Base-by-base conservation (phyloP, 1,140 invertebrate species). In the Drosophila bocqueti region DNA sequence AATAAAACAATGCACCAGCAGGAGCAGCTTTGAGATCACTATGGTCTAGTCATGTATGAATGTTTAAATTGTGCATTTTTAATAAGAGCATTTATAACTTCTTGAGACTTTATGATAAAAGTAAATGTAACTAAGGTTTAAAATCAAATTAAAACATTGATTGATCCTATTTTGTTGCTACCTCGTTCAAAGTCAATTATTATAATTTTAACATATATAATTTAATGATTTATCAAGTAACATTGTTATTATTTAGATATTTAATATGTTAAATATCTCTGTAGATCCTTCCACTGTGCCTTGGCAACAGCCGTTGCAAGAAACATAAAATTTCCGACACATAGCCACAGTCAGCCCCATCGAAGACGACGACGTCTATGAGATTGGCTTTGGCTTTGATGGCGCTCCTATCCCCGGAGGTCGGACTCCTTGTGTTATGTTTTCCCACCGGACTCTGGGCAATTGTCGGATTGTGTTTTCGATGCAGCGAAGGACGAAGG, bases 291-390 rank as follows among this genome's bases (percentile, higher is more conserved):
- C 71, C 72, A 75, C 57, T 6, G 72, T 75, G 29, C 40, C 13
- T 26, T 34, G 31, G n/a, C 46, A 34, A 38, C 42, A 58, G 43
- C 58, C 45, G 65, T 66, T 72, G 60, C 73, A 72, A 79, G 60
- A 66, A 76, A 81, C 46, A 80, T 63, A 58, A 68, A 67, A 80
- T 75, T 80, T 80, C 38, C 68, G 55, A 60, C 55, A 59, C 45
- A 76, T 43, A 80, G 26, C 62, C 50, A 38, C 36, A 80, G 78
- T 60, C 78, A 75, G 21, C 75, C 52, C 42, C 74, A 78, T 72
- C 49, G 72, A 50, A 45, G 58, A 66, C 62, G 57, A 50, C 49
- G 58, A 66, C 62, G 61, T 77, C 74, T 58, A 78, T 52, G 54
- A 66, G 50, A 74, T 67, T 72, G 74, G 59, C 63, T 60, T 68